Conservation (phyloP, 2,113 vertebrate genomes). For the Machaerirhynchus nigripectus region DNA sequence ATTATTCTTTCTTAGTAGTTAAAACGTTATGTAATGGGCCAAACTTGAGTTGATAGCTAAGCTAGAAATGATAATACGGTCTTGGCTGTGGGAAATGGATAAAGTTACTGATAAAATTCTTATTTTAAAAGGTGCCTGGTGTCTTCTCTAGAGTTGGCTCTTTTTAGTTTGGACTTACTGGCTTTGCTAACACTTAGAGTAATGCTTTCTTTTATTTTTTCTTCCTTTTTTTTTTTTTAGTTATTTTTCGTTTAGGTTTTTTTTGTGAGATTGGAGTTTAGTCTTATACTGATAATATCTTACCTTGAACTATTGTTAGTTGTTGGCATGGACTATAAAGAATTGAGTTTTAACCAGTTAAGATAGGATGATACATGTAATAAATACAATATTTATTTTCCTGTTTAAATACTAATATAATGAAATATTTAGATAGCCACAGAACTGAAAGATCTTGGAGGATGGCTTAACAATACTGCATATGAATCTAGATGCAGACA, state of each 20-base stretch:
- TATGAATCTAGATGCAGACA: neutral
- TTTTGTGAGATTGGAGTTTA: neutral
- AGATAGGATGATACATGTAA: neutral
- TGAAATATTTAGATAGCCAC: neutral
- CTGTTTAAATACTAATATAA: neutral
- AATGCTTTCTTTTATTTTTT: neutral
- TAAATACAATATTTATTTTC: neutral
- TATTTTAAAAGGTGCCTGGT: neutral
- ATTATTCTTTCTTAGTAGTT: conserved; percentile 28
- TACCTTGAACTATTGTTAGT: neutral
- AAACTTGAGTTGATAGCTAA: neutral
- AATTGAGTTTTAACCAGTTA: neutral
- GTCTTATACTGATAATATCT: neutral
- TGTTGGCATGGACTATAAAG: neutral
- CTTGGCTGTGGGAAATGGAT: neutral
- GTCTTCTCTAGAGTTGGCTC: neutral
- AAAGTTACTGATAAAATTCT: conserved; percentile 12
- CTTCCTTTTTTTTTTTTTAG: fast-evolving
- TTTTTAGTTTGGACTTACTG: neutral
- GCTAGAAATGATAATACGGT: neutral
- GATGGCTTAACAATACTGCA: neutral
- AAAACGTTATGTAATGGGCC: neutral
- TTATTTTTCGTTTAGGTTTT: neutral
- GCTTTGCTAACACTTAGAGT: neutral
- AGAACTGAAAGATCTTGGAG: neutral